These are phyloP conservation scores for Anhinga rufa DNA, from an alignment of 2,113 vertebrate species.

Conservation along the genomic window DNA sequence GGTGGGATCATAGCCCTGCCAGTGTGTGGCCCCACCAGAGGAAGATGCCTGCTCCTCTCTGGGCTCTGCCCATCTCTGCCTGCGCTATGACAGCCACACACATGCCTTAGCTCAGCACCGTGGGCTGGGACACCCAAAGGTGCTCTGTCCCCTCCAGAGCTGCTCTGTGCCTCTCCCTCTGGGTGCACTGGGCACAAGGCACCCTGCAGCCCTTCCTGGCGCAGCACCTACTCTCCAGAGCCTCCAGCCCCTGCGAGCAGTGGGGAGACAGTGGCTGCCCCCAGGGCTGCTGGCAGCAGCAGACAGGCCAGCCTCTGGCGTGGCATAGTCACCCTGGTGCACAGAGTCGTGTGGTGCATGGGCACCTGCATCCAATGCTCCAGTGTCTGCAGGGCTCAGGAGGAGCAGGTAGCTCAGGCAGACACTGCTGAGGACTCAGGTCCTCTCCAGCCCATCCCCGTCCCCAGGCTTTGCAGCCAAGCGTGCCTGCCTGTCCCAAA, in stretches of 20 bases:
- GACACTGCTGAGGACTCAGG: fast-evolving
- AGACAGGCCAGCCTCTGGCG: fast-evolving
- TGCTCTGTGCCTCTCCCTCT: too few relatives aligned
- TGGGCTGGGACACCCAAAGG: neutral
- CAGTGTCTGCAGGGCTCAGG: neutral
- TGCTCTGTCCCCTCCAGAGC: neutral
- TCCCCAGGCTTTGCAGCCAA: neutral
- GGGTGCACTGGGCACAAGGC: neutral
- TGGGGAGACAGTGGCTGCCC: neutral
- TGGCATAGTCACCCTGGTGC: neutral
- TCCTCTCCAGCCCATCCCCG: neutral
- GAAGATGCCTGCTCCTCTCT: neutral
- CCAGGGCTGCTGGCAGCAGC: neutral
- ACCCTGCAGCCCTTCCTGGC: neutral
- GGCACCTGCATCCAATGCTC: fast-evolving
- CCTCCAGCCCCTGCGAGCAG: neutral
- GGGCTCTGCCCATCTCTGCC: neutral
- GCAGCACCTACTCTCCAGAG: neutral
- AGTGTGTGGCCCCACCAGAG: fast-evolving
- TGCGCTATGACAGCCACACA: neutral
- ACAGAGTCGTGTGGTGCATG: fast-evolving
- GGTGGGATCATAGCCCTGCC: too few relatives aligned
- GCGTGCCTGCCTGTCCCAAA: neutral
- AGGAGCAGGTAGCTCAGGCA: neutral
- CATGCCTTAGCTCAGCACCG: too few relatives aligned